These are phyloP conservation scores for Schizaphis graminum DNA, from an alignment of 2,888 invertebrate genomes.

Conservation along the genomic window DNA sequence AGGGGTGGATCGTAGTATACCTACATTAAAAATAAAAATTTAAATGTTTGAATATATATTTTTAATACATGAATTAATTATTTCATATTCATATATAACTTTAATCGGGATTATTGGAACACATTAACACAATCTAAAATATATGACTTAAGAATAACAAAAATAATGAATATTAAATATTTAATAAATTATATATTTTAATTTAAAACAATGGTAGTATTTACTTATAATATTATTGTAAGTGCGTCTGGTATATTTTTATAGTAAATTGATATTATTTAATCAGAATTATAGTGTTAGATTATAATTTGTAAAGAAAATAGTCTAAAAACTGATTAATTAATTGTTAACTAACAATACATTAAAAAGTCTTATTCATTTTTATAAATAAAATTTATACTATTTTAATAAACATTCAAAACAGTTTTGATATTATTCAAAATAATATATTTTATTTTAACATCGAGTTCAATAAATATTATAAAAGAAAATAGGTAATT, in stretches of 20 bases:
- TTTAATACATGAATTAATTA: neutral
- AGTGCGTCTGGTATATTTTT: neutral
- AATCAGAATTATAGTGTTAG: neutral
- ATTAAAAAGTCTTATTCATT: neutral
- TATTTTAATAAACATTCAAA: neutral
- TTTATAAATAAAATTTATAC: neutral
- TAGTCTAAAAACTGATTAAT: neutral
- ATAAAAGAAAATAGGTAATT: neutral
- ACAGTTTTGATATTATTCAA: neutral
- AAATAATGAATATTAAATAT: neutral
- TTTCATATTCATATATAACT: neutral
- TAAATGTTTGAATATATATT: neutral
- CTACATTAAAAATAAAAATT: neutral
- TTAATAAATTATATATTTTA: neutral
- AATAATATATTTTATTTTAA: neutral
- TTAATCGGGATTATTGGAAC: neutral
- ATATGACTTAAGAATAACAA: neutral
- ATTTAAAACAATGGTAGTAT: neutral
- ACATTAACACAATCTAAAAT: neutral
- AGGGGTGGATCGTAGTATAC: neutral
- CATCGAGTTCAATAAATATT: neutral
- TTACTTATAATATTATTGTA: neutral
- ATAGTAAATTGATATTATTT: neutral
- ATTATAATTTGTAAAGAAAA: neutral
- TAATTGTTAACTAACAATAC: neutral